These are phyloP conservation scores for Phengaris arion DNA, from an alignment of 2,888 invertebrate genomes.

Conservation along the genomic window DNA sequence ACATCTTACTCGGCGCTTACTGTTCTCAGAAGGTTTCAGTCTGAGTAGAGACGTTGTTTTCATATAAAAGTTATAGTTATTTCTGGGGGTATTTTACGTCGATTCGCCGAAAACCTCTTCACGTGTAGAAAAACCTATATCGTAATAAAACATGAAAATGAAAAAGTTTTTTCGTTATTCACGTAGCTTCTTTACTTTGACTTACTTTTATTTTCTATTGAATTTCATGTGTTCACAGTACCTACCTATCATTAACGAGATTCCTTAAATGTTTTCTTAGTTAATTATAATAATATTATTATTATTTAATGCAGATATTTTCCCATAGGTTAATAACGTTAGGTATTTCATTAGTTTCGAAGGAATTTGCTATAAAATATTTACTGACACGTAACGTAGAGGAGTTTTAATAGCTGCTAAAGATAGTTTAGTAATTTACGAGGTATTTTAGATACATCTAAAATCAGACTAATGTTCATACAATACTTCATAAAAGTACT, in stretches of 20 bases:
- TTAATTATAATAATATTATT: background rate
- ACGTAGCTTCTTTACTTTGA: background rate
- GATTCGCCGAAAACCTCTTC: background rate
- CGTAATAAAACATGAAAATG: constrained; percentile 5
- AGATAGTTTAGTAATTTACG: no score
- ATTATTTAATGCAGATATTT: background rate
- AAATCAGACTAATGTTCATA: no score
- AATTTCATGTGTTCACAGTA: no score
- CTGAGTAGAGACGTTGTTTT: constrained; percentile 5
- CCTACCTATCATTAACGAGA: no score
- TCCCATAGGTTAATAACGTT: background rate
- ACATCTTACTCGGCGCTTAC: constrained; percentile 66
- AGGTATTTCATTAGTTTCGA: background rate
- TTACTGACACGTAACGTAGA: no score
- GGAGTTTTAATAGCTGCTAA: no score
- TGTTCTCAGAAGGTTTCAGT: constrained; percentile 55
- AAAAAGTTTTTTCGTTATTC: background rate
- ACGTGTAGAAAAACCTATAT: background rate
- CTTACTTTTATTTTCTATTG: background rate
- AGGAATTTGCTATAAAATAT: background rate
- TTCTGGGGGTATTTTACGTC: constrained; percentile 1
- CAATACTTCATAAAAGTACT: no score
- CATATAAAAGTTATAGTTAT: background rate
- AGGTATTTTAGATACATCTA: no score
- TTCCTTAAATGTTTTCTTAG: no score